Base-by-base conservation (phyloP, 1,140 invertebrate genomes). In the Leucophenga varia region DNA sequence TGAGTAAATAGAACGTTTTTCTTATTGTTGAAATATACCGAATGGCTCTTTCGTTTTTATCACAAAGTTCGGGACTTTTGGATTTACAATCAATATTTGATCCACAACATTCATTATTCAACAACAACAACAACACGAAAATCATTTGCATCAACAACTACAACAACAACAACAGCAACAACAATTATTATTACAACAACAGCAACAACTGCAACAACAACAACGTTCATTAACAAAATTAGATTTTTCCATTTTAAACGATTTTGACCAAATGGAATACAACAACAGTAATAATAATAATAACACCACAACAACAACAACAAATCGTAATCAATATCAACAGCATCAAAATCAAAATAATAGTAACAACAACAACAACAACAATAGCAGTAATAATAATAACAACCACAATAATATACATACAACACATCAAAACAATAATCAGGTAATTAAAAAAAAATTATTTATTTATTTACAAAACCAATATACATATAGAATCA, bases 41-140 rank as follows among this genome's bases (percentile, higher is more conserved):
- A 72, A 73, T 73, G 70, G 70, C 70, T 64, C 65, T 73, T 63
- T 71, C 70, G 56, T 64, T 71, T 61, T 52, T 67, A 47, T 57
- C 64, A 17, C 65, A 70, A 59, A 65, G 54, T 58, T 70, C 65
- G 51, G 68, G 64, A 52, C 67, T 65, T 37, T 73, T 64, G 58
- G 70, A 73, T 72, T 60, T 73, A 57, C 65, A 73, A 65, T 60
- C 65, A 46, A 63, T 73, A 40, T 70, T 73, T 53, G 70, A 73
- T 55, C 69, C 70, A 54, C 64, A 64, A 68, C 64, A 64, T 58
- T 51, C 63, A 49, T 55, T 59, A 38, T n/a, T n/a, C 57, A 67
- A 49, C 63, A 65, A 47, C 57, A 68, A 44, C 58, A 61, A 44
- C 46, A 55, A 44, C 47, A 49, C 56, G 49, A 42, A n/a, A 3